phyloP scores from a whole-genome alignment of 1,140 invertebrate species.

The Aphis gossypii region DNA sequence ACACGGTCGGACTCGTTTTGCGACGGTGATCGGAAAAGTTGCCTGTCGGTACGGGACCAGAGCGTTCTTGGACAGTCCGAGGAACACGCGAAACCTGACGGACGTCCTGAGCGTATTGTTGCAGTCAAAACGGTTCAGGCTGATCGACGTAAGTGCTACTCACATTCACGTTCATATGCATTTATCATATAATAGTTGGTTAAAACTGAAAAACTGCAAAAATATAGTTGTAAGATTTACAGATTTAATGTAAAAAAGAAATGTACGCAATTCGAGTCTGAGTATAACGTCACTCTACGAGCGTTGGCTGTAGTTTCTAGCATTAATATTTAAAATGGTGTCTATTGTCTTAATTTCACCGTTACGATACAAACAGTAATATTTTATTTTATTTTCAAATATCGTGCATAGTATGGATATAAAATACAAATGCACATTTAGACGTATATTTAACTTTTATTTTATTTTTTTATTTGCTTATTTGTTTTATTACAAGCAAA shows the following conservation, averaged over 20 bases:
- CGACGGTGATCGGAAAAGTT: neutral
- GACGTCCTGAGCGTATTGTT: neutral
- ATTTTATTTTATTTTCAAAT: neutral
- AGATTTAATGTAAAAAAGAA: neutral
- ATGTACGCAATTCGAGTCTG: no score
- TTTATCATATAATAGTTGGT: neutral
- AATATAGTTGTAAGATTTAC: accelerated
- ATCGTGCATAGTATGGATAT: neutral
- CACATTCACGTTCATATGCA: no score
- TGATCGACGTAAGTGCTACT: neutral
- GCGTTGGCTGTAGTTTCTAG: neutral
- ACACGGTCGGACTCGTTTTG: neutral
- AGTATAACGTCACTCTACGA: no score
- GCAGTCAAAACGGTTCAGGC: neutral
- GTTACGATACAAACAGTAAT: no score
- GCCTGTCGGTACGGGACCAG: neutral
- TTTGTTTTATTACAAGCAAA: neutral
- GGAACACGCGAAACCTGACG: neutral
- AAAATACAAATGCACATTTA: neutral
- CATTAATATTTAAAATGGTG: neutral
- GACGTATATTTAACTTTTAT: neutral
- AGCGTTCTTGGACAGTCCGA: neutral
- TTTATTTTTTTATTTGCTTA: no score
- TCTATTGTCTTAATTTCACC: neutral
- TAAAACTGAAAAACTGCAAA: neutral